phyloP scores from a whole-genome alignment of 2,113 vertebrate species.

The Eleginops maclovinus region DNA sequence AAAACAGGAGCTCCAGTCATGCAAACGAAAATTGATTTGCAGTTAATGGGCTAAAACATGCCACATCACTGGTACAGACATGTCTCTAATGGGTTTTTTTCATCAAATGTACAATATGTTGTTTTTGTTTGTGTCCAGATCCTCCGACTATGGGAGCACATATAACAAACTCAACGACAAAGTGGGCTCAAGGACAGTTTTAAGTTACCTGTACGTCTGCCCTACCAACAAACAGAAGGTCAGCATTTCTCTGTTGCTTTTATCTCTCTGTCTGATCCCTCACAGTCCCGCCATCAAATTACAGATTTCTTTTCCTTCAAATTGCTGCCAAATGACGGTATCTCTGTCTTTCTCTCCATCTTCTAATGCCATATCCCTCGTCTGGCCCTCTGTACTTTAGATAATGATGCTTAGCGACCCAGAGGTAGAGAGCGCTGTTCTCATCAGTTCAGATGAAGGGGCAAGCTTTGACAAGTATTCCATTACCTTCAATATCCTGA shows the following conservation, averaged over 20 bases:
- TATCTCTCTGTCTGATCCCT: conserved; percentile 38
- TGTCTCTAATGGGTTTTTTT: conserved; percentile 38
- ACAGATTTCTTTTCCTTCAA: neutral
- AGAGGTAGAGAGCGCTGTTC: conserved; percentile 92
- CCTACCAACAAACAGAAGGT: conserved; percentile 98
- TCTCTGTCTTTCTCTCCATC: conserved; percentile 24
- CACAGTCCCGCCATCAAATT: conserved; percentile 18
- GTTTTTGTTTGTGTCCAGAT: conserved; percentile 80
- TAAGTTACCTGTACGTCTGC: conserved; percentile 96
- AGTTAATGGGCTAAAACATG: conserved; percentile 66
- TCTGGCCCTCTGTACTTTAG: conserved; percentile 79
- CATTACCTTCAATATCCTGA: conserved; percentile 94
- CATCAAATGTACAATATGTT: conserved; percentile 31
- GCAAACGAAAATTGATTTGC: conserved; percentile 56
- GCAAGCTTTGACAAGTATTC: conserved; percentile 95
- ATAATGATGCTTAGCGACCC: conserved; percentile 98
- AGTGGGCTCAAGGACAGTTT: conserved; percentile 93
- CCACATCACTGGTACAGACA: conserved; percentile 17
- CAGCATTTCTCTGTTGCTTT: conserved; percentile 55
- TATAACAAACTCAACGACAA: conserved; percentile 96
- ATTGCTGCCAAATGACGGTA: conserved; percentile 39
- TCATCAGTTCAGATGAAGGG: conserved; percentile 97
- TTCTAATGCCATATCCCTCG: conserved; percentile 41
- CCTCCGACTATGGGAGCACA: conserved; percentile 93
- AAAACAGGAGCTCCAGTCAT: conserved; percentile 43